Percentiles rank a stretch among this genome's conserved stretches.
Evolutionary conservation across 1,140 invertebrate genomes (phyloP).

Genomic region (Dermatophagoides farinae): DNA sequence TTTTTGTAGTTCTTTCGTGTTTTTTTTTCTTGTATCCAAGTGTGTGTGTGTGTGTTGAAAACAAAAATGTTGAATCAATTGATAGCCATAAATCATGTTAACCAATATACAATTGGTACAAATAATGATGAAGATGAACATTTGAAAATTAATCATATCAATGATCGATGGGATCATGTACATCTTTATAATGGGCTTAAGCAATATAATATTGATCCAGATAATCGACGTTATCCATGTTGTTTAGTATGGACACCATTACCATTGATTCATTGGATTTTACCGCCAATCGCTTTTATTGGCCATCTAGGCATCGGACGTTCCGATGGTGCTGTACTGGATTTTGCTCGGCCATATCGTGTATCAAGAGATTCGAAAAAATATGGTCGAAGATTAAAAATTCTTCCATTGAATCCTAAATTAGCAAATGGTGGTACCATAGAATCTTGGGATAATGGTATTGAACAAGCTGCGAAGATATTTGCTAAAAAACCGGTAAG

Average conservation of each 20-base stretch:
- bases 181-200: not conserved
- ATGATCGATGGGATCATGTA: too few species aligned
- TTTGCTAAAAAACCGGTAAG: not conserved
- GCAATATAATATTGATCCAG: not conserved
- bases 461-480: not conserved
- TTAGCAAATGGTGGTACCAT: not conserved
- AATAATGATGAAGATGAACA: too few species aligned
- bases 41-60: too few species aligned
- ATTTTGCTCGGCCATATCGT: not conserved
- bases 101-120: too few species aligned
- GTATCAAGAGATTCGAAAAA: not conserved
- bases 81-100: too few species aligned
- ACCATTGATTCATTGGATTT: not conserved
- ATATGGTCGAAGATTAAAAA: not conserved
- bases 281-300: not conserved
- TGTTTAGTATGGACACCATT: conserved; percentile 1
- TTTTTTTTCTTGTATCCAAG: too few species aligned
- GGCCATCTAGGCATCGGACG: not conserved
- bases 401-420: not conserved
- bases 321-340: not conserved
- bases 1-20: too few species aligned
- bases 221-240: not conserved
- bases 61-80: too few species aligned
- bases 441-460: not conserved
- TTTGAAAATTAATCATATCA: too few species aligned